Evolutionary conservation across 2,113 vertebrate species (phyloP).

Genomic region (Macquaria ambigua): DNA sequence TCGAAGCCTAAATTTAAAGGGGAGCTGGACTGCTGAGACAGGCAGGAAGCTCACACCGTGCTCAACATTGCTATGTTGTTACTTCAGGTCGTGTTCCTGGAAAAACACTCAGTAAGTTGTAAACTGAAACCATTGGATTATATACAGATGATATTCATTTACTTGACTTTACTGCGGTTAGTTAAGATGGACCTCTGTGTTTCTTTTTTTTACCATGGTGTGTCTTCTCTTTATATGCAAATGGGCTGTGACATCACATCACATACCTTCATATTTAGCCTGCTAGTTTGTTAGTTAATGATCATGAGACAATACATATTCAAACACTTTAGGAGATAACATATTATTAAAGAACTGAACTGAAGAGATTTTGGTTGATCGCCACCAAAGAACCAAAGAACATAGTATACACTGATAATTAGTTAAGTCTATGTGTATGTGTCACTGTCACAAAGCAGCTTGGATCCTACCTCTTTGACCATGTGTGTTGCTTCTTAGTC

Average conservation of each 20-base stretch:
- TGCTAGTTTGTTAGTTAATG: background rate
- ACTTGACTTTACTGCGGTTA: conserved; percentile 24
- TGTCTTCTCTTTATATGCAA: conserved; percentile 1
- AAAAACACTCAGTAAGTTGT: conserved; percentile 44
- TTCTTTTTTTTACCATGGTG: background rate
- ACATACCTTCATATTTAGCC: no score
- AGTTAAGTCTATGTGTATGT: background rate
- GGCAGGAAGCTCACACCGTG: conserved; percentile 46
- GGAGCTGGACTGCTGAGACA: conserved; percentile 23
- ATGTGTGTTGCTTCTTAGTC: conserved; percentile 12
- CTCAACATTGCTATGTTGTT: conserved; percentile 23
- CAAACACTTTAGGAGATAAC: background rate
- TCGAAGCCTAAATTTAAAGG: conserved; percentile 1
- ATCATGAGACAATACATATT: background rate
- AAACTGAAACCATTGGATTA: conserved; percentile 56
- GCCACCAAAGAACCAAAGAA: background rate
- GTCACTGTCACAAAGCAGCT: background rate
- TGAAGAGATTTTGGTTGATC: background rate
- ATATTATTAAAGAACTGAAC: background rate
- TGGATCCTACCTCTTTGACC: background rate
- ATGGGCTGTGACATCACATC: background rate
- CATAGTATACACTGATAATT: background rate
- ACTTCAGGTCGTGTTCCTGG: conserved; percentile 53
- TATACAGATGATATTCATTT: conserved; percentile 62
- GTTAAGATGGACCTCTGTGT: background rate